phyloP scores from a whole-genome alignment of 2,888 invertebrate genomes.

The Lepidocyrtinus sp. region DNA sequence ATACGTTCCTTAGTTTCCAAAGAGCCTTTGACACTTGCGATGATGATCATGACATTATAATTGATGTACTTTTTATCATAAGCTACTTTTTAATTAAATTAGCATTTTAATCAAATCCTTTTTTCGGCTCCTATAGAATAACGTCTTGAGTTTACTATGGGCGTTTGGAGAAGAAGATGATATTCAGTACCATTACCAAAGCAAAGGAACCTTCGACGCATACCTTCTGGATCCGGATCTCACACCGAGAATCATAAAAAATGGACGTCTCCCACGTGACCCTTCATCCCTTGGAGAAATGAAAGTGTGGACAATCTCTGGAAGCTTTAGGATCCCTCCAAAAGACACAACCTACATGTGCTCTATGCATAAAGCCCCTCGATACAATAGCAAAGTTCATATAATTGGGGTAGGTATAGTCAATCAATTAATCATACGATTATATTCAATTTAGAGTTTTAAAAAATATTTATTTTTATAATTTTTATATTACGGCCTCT shows the following conservation, averaged over 20 bases:
- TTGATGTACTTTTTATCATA: no score
- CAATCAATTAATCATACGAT: no score
- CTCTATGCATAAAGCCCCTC: slow-evolving; percentile 31
- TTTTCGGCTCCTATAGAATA: slow-evolving; percentile 8
- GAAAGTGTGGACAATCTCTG: slow-evolving; percentile 35
- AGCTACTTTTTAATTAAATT: no score
- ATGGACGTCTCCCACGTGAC: neutral
- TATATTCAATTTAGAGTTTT: slow-evolving; percentile 1
- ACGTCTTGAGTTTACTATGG: slow-evolving; percentile 33
- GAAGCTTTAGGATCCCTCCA: neutral
- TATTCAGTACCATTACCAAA: slow-evolving; percentile 37
- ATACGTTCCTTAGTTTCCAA: slow-evolving; percentile 41
- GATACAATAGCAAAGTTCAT: slow-evolving; percentile 24
- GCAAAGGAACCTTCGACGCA: slow-evolving; percentile 35
- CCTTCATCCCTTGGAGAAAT: neutral
- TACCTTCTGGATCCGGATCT: slow-evolving; percentile 39
- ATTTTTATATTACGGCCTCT: no score
- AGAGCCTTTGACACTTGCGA: slow-evolving; percentile 49
- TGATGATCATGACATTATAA: no score
- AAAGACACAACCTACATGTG: slow-evolving; percentile 31
- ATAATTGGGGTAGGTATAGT: slow-evolving; percentile 53
- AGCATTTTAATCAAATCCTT: no score
- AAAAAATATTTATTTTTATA: no score
- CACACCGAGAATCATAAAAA: neutral
- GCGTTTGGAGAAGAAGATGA: slow-evolving; percentile 39